Percentiles rank a stretch among this genome's conserved stretches.
Conservation (phyloP, 2,888 invertebrate species). For the Perithous albicinctus region DNA sequence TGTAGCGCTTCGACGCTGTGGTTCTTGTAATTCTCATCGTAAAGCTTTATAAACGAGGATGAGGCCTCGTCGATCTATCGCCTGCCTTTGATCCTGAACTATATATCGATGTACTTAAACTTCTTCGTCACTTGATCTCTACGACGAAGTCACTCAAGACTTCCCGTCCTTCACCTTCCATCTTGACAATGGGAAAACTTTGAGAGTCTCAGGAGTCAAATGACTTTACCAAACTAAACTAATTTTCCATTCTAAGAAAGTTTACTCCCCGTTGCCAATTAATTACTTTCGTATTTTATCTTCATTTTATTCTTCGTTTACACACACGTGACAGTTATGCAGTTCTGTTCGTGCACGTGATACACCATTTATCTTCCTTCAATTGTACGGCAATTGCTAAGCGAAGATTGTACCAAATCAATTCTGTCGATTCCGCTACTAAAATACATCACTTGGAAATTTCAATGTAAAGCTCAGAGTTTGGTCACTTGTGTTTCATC, state of each 20-base stretch:
- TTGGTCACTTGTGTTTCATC: not conserved
- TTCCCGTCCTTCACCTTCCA: not conserved
- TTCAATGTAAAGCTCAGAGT: not conserved
- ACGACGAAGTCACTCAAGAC: slow-evolving; percentile 1
- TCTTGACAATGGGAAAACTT: slow-evolving; percentile 11
- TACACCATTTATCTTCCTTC: not conserved
- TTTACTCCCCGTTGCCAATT: slow-evolving; percentile 16
- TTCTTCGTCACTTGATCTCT: not conserved
- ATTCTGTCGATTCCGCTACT: not conserved
- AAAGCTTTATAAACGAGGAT: not conserved
- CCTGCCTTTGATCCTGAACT: slow-evolving; percentile 2
- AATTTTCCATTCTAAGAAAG: slow-evolving; percentile 13
- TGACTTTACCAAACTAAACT: slow-evolving; percentile 12
- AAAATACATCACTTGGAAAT: not conserved
- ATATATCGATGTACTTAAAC: not conserved
- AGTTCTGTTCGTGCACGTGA: not conserved
- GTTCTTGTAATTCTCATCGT: not conserved
- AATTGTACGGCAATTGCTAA: not conserved
- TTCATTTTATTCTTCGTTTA: not conserved
- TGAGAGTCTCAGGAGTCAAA: not conserved
- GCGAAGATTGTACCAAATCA: not conserved
- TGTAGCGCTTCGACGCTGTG: not conserved
- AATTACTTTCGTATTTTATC: slow-evolving; percentile 2
- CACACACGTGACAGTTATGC: not conserved
- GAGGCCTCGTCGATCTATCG: not conserved